Evolutionary conservation across 2,888 invertebrate genomes (phyloP).

Genomic region (Phaedon cochleariae): DNA sequence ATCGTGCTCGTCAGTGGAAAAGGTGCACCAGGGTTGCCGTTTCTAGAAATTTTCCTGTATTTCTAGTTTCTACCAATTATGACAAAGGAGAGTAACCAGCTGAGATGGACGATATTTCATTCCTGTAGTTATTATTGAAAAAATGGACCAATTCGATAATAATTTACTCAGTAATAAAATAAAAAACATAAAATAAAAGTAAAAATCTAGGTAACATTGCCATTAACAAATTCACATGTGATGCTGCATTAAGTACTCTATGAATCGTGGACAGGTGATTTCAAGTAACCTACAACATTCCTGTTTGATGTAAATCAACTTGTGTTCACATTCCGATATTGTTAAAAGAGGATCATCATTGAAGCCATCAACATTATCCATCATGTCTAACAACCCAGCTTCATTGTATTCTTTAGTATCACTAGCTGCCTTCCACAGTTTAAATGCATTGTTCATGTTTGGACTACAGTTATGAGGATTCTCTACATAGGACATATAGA

Average conservation of each 20-base stretch:
- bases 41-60: no score
- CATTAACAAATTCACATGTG: constrained; percentile 6
- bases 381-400: constrained; percentile 43
- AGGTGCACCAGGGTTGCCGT: no score
- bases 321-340: constrained; percentile 45
- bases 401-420: constrained; percentile 41
- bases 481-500: constrained; percentile 31
- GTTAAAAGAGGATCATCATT: constrained; percentile 46
- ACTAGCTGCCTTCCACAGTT: constrained; percentile 45
- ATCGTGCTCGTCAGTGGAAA: no score
- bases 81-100: no score
- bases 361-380: constrained; percentile 49
- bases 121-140: no score
- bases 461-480: constrained; percentile 27
- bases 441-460: constrained; percentile 38
- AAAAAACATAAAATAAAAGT: background rate
- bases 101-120: no score
- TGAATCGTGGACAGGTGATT: constrained; percentile 41
- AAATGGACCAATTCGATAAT: no score
- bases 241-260: constrained; percentile 40
- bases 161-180: no score
- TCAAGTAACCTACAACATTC: constrained; percentile 51
- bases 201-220: background rate
- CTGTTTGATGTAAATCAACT: constrained; percentile 45
- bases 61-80: no score